Evolutionary conservation across 2,797 vertebrate species (phyloP).

Genomic region (Orientallactaga sibirica): DNA sequence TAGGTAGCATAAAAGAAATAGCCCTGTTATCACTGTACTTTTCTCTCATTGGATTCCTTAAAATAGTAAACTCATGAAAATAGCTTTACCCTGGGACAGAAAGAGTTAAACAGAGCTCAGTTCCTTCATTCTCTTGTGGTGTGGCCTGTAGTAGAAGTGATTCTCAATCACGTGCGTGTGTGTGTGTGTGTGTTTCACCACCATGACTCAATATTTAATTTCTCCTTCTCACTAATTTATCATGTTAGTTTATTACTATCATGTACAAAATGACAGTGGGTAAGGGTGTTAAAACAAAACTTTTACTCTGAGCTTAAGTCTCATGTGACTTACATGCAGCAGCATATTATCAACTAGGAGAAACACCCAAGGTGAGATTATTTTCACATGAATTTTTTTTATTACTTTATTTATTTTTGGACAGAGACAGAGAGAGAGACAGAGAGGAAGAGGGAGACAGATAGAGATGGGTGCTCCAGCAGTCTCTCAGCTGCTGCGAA

Average conservation of each 20-base stretch:
- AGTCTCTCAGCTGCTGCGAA: too few relatives aligned
- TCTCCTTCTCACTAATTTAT: too few relatives aligned
- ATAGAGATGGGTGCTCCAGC: too few relatives aligned
- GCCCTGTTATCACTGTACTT: slow-evolving; percentile 17
- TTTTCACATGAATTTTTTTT: not conserved
- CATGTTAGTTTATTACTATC: not conserved
- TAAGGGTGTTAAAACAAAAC: too few relatives aligned
- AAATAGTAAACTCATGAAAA: slow-evolving; percentile 43
- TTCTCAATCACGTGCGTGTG: not conserved
- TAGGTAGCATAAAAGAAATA: slow-evolving; percentile 54
- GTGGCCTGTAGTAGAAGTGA: not conserved
- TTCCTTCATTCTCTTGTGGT: not conserved
- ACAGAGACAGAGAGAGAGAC: too few relatives aligned
- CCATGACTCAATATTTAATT: too few relatives aligned
- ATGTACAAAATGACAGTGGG: not conserved
- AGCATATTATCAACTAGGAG: not conserved
- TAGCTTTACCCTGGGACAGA: not conserved
- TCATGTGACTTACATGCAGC: not conserved
- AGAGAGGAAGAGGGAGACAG: too few relatives aligned
- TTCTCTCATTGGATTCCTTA: slow-evolving; percentile 2
- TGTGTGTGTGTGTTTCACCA: too few relatives aligned
- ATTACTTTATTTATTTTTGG: too few relatives aligned
- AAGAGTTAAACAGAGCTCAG: not conserved
- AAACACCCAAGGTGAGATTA: not conserved
- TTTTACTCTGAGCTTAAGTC: too few relatives aligned